Evolutionary conservation across 2,113 vertebrate species (phyloP), one percentile per base, ranked within the genome.

Genomic region (Tiliqua scincoides): DNA sequence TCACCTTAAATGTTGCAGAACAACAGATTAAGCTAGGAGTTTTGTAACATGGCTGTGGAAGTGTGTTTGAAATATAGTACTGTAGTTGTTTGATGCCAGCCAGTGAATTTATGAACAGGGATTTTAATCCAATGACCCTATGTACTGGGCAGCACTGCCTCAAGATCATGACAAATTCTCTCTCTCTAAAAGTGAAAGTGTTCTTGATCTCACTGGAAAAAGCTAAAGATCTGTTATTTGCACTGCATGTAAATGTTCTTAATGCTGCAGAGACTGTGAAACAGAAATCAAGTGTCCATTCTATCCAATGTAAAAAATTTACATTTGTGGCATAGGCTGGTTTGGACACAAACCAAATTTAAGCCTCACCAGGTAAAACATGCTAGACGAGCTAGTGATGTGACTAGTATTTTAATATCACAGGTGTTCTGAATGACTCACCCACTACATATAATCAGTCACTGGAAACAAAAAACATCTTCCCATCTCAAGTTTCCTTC

Each of bases 391-490:
- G 81, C 70, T 32, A 82, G 14, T 82, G 70, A 72, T 32, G 68
- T 85, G 59, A 35, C 68, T 48, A 43, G 52, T 87, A 48, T 18
- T 74, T 89, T 84, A 87, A 27, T 78, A 77, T 32, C 89, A 81
- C 57, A 4, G 91, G 76, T 20, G 59, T 37, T 57, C 54, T 18
- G 4, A 14, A n/a, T 68, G 63, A 52, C 40, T 67, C 62, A 70
- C 7, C 52, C 74, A 2, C 3, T 57, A 80, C 30, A 72, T 63
- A 65, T 52, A 70, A 83, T 65, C 62, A 43, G 1, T 43, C 43
- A 37, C 80, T 78, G 67, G 85, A 92, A 85, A 86, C 23, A 75
- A 68, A 37, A 89, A 86, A 83, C 85, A 83, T 35, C 8, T 79
- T 91, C 70, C 83, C 79, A 86, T 84, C 25, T 88, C 40, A 82